phyloP scores from a whole-genome alignment of 2,888 invertebrate species.

The Nymphalis polychloros region DNA sequence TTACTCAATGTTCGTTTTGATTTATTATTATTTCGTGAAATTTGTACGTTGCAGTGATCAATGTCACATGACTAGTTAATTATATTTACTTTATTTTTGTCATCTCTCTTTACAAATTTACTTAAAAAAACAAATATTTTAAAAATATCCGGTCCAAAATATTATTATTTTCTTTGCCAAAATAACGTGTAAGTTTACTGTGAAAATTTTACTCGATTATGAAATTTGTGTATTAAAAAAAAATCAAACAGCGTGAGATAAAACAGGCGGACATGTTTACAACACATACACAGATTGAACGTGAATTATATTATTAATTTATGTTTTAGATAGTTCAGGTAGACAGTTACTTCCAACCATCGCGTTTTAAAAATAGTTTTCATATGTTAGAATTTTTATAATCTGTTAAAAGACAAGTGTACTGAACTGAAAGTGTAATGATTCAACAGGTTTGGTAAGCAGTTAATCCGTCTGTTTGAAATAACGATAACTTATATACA shows the following conservation, averaged over 20 bases:
- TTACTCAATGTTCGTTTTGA: conserved; percentile 23
- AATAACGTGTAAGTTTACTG: not conserved
- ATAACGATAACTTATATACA: too few species aligned
- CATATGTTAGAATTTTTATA: not conserved
- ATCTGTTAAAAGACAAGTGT: not conserved
- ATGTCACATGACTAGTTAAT: not conserved
- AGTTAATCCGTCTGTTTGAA: too few species aligned
- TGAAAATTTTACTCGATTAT: not conserved
- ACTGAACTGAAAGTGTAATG: not conserved
- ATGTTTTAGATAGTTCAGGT: conserved; percentile 7
- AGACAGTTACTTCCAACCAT: not conserved
- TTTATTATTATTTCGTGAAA: conserved; percentile 14
- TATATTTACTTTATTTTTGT: not conserved
- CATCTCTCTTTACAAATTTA: not conserved
- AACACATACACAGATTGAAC: conserved; percentile 10
- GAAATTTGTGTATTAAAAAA: not conserved
- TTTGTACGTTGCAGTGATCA: conserved; percentile 18
- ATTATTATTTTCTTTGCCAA: not conserved
- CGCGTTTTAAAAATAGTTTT: conserved; percentile 4
- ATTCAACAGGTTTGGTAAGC: not conserved
- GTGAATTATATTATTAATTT: conserved; percentile 24
- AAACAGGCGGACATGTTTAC: conserved; percentile 20
- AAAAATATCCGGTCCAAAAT: too few species aligned
- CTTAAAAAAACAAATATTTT: not conserved
- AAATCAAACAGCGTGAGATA: conserved; percentile 12